These are phyloP conservation scores for Aptenodytes forsteri DNA, from an alignment of 2,113 vertebrate species.

Conservation along the genomic window DNA sequence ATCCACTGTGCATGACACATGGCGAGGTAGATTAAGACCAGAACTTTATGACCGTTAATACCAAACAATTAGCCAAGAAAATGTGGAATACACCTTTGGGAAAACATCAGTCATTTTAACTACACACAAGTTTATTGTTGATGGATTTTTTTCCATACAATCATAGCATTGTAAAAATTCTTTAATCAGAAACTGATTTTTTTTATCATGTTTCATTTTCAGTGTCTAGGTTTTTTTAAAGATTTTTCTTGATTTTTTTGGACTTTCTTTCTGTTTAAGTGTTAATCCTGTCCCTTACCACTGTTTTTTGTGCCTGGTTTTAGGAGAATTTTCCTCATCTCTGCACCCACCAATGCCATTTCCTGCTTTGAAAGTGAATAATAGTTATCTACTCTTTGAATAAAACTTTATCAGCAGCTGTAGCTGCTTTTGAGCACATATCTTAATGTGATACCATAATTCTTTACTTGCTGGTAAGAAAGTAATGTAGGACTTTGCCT, in stretches of 20 bases:
- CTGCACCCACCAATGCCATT: background rate
- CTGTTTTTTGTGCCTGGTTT: background rate
- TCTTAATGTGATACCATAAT: background rate
- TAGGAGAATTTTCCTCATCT: background rate
- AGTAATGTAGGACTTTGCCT: background rate
- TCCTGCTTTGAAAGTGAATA: background rate
- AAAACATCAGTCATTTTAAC: background rate
- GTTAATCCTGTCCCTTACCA: background rate
- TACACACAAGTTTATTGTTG: background rate
- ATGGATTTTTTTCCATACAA: background rate
- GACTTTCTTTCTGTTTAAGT: background rate
- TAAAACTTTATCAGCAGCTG: background rate
- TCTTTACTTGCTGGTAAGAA: background rate
- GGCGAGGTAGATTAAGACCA: background rate
- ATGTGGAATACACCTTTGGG: background rate
- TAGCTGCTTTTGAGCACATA: background rate
- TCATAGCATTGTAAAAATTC: background rate
- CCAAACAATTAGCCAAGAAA: background rate
- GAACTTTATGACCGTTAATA: background rate
- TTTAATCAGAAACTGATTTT: background rate
- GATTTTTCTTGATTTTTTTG: background rate
- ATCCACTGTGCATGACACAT: background rate
- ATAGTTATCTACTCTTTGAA: background rate
- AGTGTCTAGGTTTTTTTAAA: background rate
- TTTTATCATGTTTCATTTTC: background rate